phyloP scores from a whole-genome alignment of 2,797 vertebrate species.

The Simalia tracyae region DNA sequence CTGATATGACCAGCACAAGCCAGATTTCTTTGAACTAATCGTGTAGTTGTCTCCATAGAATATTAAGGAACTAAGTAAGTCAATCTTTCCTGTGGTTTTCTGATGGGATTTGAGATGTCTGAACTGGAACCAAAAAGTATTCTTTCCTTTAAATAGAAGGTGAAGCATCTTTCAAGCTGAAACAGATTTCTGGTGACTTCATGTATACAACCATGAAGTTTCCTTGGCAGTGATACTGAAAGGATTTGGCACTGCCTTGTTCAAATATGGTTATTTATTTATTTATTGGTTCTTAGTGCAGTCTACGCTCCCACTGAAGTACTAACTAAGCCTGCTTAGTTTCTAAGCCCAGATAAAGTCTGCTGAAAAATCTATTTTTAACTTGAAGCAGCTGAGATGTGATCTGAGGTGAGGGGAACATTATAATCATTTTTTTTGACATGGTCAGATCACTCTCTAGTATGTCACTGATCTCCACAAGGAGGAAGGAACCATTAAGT shows the following conservation, averaged over 20 bases:
- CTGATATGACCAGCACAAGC: slow-evolving; percentile 30
- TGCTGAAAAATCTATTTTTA: background rate
- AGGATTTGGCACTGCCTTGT: background rate
- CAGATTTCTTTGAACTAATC: slow-evolving; percentile 31
- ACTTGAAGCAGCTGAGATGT: background rate
- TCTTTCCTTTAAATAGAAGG: slow-evolving; percentile 12
- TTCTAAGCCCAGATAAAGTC: background rate
- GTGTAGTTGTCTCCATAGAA: slow-evolving; percentile 26
- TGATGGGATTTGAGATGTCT: slow-evolving; percentile 7
- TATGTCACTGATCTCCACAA: background rate
- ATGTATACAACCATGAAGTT: background rate
- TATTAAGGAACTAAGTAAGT: slow-evolving; percentile 21
- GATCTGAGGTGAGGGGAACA: background rate
- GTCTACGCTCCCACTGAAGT: background rate
- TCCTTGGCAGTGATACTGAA: background rate
- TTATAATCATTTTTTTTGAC: background rate
- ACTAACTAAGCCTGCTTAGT: background rate
- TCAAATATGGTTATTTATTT: background rate
- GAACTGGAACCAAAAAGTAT: slow-evolving; percentile 30
- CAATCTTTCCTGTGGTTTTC: slow-evolving; percentile 39
- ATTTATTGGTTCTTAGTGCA: background rate
- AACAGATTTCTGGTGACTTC: background rate
- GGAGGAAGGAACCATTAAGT: background rate
- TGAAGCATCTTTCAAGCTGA: background rate
- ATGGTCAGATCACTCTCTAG: background rate